Conservation (phyloP, 2,888 invertebrate species). For the Plusia festucae region DNA sequence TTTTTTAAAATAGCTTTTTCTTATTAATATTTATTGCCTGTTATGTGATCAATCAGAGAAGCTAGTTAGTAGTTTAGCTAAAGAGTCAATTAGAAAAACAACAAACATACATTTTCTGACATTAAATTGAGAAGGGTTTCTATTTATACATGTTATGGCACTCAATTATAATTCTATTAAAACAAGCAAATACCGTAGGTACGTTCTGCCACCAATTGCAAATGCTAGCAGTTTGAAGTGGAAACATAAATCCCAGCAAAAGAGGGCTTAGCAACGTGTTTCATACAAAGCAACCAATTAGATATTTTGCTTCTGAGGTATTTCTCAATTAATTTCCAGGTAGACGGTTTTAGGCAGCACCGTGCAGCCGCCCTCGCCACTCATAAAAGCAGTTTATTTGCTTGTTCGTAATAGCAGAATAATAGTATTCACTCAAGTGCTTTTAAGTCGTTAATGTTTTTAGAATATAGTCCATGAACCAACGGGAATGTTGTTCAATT, state of each 20-base stretch:
- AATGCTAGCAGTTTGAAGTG: constrained; percentile 17
- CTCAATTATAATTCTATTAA: constrained; percentile 15
- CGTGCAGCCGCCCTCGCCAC: constrained; percentile 6
- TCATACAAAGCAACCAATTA: constrained; percentile 53
- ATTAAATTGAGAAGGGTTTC: neutral
- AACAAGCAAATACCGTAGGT: constrained; percentile 8
- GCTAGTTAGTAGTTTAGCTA: too few relatives aligned
- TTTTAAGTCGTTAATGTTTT: constrained; percentile 57
- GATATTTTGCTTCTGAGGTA: constrained; percentile 33
- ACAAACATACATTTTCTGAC: too few relatives aligned
- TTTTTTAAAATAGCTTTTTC: too few relatives aligned
- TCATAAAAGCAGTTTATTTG: constrained; percentile 29
- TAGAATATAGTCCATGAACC: constrained; percentile 65
- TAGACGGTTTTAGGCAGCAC: constrained; percentile 20
- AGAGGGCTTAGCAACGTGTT: constrained; percentile 29
- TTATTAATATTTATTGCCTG: too few relatives aligned
- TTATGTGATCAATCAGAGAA: too few relatives aligned
- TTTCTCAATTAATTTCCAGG: constrained; percentile 63
- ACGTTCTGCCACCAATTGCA: neutral
- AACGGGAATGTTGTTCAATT: constrained; percentile 78
- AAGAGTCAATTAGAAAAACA: too few relatives aligned
- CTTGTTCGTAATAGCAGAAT: constrained; percentile 30
- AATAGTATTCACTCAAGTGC: constrained; percentile 42
- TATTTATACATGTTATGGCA: neutral
- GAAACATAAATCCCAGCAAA: constrained; percentile 31